phyloP scores from a whole-genome alignment of 2,888 invertebrate species.

The Cephus sareptanus region DNA sequence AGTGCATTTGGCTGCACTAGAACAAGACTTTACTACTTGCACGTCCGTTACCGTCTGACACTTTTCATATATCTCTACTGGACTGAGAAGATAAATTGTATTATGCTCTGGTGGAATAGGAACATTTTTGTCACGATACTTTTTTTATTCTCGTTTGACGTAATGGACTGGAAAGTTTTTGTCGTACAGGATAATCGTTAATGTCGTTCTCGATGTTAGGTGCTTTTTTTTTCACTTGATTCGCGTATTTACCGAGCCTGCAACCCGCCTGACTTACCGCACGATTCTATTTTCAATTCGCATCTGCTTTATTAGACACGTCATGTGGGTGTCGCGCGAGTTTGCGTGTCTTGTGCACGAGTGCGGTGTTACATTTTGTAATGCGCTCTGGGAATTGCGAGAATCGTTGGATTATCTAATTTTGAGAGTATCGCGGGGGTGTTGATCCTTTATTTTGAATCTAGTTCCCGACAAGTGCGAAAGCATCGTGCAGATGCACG shows the following conservation, averaged over 20 bases:
- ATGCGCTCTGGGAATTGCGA: background rate
- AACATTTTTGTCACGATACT: background rate
- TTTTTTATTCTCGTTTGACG: background rate
- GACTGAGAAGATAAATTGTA: background rate
- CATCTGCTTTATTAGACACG: background rate
- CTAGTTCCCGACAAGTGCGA: background rate
- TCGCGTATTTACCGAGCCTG: background rate
- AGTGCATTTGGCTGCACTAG: background rate
- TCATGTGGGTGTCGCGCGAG: background rate
- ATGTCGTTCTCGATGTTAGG: background rate
- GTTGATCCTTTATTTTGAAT: background rate
- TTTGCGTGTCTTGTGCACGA: background rate
- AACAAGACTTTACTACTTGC: background rate
- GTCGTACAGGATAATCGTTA: background rate
- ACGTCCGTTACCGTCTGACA: background rate
- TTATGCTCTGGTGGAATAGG: background rate
- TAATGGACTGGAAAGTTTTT: background rate
- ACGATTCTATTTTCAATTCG: background rate
- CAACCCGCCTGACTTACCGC: background rate
- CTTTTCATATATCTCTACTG: background rate
- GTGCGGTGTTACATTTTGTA: background rate
- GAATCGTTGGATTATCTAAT: background rate
- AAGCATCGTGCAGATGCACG: background rate
- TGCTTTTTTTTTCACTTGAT: background rate
- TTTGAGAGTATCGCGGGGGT: background rate